Base-by-base conservation (phyloP, 2,797 vertebrate species). In the Enteromius unitaeniatus region DNA sequence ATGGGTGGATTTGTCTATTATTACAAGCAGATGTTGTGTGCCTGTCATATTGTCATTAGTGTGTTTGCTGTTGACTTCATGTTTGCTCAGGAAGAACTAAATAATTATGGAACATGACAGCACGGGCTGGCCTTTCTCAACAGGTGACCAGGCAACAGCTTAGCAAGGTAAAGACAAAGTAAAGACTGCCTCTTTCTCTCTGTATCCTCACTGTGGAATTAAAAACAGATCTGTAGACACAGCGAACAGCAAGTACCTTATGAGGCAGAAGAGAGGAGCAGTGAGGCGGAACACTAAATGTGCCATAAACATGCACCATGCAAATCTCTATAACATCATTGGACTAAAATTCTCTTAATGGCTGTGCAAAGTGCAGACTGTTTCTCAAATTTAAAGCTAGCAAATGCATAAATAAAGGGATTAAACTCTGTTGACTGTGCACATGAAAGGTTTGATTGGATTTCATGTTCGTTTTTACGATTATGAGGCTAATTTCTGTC, bases 401-500 rank as follows among this genome's bases (percentile, higher is more conserved):
- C 42, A 72, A 78, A 78, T 78, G 75, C 82, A 78, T 84, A 78
- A 78, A 84, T 84, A 84, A 84, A 84, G 3, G 65, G 42, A 84
- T 64, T 78, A 84, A 70, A 78, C 75, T 51, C n/a, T 78, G 82
- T 74, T 83, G 74, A 53, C 67, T 79, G 69, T 79, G 75, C 74
- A 78, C 82, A 84, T 78, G 82, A 72, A 69, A 26, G 65, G 74
- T 75, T 55, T 79, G 80, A 86, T 83, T 73, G 74, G 75, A 82
- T 73, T 70, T 55, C 80, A 82, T 83, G 80, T 86, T 79, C 23
- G 21, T 79, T 83, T 86, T 86, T 86, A 83, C 26, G 70, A 83
- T 86, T 72, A 86, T 79, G 75, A 79, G 74, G 70, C 75, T 83
- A 83, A 86, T 82, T 80, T 85, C 64, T 76, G 78, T 79, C 72